Percentiles rank a stretch among this genome's conserved stretches.
phyloP scores from a whole-genome alignment of 92 coral and sea anemone genomes.

The Meandrina meandrites region DNA sequence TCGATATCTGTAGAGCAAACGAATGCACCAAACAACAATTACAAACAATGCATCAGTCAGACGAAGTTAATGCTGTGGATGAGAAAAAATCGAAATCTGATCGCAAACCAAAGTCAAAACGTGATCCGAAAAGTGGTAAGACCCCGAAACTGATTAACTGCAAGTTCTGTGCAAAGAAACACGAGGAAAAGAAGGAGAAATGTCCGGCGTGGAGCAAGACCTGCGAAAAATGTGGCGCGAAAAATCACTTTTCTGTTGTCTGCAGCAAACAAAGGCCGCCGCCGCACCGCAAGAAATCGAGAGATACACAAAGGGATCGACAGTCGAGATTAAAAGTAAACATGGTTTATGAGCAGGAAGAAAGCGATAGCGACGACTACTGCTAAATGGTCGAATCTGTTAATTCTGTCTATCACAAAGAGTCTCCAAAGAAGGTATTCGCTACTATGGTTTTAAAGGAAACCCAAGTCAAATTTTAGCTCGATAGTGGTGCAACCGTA shows the following conservation, averaged over 20 bases:
- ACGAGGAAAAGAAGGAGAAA: no score
- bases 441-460: constrained; percentile 31
- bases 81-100: neutral
- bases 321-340: neutral
- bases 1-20: constrained; percentile 57
- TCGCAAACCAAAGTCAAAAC: neutral
- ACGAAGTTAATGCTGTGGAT: constrained; percentile 20
- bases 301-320: neutral
- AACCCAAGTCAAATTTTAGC: neutral
- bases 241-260: constrained; percentile 13
- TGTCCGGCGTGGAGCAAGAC: constrained; percentile 30
- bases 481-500: constrained; percentile 26
- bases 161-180: constrained; percentile 30
- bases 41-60: constrained; percentile 32
- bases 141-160: constrained; percentile 5
- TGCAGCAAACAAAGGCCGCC: constrained; percentile 23
- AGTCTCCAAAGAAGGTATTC: constrained; percentile 42
- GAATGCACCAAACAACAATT: constrained; percentile 53
- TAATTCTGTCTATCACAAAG: constrained; percentile 26
- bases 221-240: constrained; percentile 26
- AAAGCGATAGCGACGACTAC: constrained; percentile 43
- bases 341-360: neutral
- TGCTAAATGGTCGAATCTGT: constrained; percentile 27
- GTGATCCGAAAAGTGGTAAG: neutral
- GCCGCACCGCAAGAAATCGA: neutral